A percentile compares a stretch with the other conserved stretches of the same genome.
Conservation (phyloP, 2,797 vertebrate species). For the Dendrocincla fuliginosa region DNA sequence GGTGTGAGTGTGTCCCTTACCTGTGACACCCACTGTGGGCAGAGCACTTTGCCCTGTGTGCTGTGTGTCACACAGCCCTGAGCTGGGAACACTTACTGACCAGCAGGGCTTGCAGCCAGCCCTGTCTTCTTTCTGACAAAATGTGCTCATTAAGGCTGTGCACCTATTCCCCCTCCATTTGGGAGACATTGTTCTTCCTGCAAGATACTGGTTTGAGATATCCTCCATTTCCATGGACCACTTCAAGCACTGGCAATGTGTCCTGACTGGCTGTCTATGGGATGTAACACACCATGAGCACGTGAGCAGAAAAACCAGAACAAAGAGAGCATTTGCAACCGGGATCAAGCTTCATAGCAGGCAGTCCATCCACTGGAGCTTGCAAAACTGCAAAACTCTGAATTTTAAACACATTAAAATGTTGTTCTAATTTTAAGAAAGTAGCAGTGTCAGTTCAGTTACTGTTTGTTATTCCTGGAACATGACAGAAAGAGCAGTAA, state of each 20-base stretch:
- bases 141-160: background rate
- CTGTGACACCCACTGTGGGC: background rate
- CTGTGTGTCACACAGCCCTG: background rate
- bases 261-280: background rate
- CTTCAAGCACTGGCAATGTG: background rate
- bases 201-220: background rate
- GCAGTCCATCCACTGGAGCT: background rate
- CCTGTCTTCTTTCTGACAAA: background rate
- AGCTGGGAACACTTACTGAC: background rate
- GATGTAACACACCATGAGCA: background rate
- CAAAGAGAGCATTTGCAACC: background rate
- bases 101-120: accelerated
- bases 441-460: background rate
- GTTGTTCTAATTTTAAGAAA: constrained; percentile 30
- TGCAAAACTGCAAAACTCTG: background rate
- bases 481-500: background rate
- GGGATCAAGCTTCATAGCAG: constrained; percentile 11
- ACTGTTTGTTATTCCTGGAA: background rate
- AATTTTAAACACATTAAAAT: background rate
- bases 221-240: background rate
- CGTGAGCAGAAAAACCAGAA: background rate
- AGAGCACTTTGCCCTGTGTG: background rate
- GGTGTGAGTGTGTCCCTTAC: background rate
- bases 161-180: background rate
- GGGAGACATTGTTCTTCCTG: background rate